Conservation (phyloP, 2,888 invertebrate genomes). For the Spilosoma lubricipeda region DNA sequence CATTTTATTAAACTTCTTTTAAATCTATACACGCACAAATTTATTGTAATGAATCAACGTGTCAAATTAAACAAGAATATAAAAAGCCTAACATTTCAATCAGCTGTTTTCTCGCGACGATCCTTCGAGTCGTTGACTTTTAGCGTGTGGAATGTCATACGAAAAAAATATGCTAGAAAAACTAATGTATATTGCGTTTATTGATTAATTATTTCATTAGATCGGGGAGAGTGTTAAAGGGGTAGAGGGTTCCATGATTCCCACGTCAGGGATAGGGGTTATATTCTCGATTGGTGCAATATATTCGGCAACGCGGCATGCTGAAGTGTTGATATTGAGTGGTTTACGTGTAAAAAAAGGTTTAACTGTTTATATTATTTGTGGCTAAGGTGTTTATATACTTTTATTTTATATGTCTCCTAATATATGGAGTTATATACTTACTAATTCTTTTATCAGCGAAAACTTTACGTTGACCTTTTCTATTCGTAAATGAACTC, state of each 20-base stretch:
- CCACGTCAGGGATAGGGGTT: neutral
- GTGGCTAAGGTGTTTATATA: too few relatives aligned
- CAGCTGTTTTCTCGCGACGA: constrained; percentile 1
- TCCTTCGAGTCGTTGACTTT: neutral
- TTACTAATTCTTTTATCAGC: too few relatives aligned
- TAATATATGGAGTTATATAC: too few relatives aligned
- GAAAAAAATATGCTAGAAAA: neutral
- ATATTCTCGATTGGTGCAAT: neutral
- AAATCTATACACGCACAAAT: neutral
- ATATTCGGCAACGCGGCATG: neutral
- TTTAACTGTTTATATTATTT: too few relatives aligned
- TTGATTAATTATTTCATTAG: neutral
- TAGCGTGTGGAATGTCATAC: neutral
- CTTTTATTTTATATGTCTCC: too few relatives aligned
- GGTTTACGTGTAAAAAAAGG: too few relatives aligned
- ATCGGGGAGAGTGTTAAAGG: neutral
- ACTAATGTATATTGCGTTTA: neutral
- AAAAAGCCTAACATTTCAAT: neutral
- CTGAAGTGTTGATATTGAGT: too few relatives aligned
- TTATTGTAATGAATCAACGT: neutral
- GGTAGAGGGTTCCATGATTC: neutral
- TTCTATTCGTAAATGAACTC: too few relatives aligned
- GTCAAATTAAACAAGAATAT: neutral
- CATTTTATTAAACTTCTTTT: neutral
- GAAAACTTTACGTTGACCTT: too few relatives aligned